Evolutionary conservation across 2,797 vertebrate species (phyloP).

Genomic region (Lycodopsis pacificus): DNA sequence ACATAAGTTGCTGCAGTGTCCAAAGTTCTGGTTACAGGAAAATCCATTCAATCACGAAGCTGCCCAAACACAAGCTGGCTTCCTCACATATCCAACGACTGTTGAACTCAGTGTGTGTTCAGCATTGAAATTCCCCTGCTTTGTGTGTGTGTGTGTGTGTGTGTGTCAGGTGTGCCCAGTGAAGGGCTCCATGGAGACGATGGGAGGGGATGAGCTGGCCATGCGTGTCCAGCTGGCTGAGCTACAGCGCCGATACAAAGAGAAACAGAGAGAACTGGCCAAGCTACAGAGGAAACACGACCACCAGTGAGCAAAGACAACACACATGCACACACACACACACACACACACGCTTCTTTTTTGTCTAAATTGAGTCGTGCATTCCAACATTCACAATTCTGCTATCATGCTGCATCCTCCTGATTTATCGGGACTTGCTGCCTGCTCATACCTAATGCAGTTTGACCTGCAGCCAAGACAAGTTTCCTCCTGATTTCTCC

Average conservation of each 20-base stretch:
- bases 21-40: conserved; percentile 38
- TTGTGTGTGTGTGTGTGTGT: conserved; percentile 36
- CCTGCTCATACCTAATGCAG: conserved; percentile 65
- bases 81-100: conserved; percentile 43
- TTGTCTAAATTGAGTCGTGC: conserved; percentile 55
- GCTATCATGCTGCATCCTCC: conserved; percentile 57
- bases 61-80: conserved; percentile 41
- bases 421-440: conserved; percentile 62
- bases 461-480: conserved; percentile 71
- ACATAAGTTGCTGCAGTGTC: conserved; percentile 12
- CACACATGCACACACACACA: conserved; percentile 59
- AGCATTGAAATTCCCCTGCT: conserved; percentile 64
- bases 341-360: conserved; percentile 35
- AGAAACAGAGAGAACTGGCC: conserved; percentile 96
- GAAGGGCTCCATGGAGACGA: conserved; percentile 93
- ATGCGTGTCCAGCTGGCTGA: conserved; percentile 95
- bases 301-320: conserved; percentile 87
- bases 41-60: conserved; percentile 41
- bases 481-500: conserved; percentile 56
- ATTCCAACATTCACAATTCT: conserved; percentile 59
- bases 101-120: conserved; percentile 54
- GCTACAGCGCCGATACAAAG: conserved; percentile 95
- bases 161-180: conserved; percentile 91
- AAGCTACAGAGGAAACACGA: conserved; percentile 95
- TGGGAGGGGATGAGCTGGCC: conserved; percentile 94